Evolutionary conservation across 2,888 invertebrate genomes (phyloP), one percentile per base, ranked within the genome.

Genomic region (Caenorhabditis afra): DNA sequence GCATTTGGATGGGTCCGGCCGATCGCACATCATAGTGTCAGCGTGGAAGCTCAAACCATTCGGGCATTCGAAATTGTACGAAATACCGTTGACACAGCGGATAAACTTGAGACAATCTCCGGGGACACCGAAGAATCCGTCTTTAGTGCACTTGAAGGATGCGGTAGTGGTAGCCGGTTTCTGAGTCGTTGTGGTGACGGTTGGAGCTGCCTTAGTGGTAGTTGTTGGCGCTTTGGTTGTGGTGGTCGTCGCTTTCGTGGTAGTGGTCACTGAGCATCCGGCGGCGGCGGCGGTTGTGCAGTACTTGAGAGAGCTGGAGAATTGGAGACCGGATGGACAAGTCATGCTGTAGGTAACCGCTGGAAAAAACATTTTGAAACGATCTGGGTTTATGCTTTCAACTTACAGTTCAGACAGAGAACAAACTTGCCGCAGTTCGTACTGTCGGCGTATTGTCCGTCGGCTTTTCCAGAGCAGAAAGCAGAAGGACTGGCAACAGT

Each of bases 41-140:
- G 81, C 80, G 67, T 86, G 87, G 83, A 88, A 89, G 22, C 83
- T 79, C 35, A 89, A 78, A 7, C 88, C 87, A 7, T 77, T 73
- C 8, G 89, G 88, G 41, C 89, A 89, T 52, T 89, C 87, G 52
- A 90, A 90, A n/a, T 86, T 81, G 74, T 89, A 90, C 2, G 89
- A 83, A 16, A 82, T 75, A 22, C 86, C 81, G 52, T 82, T 84
- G 14, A 88, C 89, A 50, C 89, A 89, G 8, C 89, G 81, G 61
- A 84, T 85, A 74, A 89, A 89, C 64, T 86, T 87, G 45, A 71
- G 61, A 52, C 79, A 82, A 55, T 85, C 66, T 8, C 47, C 57
- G 7, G 84, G 81, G 62, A 89, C 88, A 4, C 85, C 79, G 66
- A 83, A 90, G 77, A 90, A 89, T 4, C 89, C 89, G 45, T 89